Evolutionary conservation across 2,113 vertebrate species (phyloP).

Genomic region (Smithornis capensis): DNA sequence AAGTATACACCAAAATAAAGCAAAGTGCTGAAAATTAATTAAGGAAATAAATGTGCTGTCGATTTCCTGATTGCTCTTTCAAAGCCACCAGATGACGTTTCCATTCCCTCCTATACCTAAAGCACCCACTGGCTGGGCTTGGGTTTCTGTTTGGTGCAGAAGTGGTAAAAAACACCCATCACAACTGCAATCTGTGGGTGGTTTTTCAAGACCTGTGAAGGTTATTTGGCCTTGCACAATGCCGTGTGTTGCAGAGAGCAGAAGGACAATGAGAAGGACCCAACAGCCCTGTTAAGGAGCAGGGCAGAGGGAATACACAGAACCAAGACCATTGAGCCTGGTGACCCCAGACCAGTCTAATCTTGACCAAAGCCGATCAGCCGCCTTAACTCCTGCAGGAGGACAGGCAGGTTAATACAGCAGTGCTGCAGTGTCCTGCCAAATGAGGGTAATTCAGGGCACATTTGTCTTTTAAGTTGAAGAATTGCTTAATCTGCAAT

Average conservation of each 20-base stretch:
- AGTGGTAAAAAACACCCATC: background rate
- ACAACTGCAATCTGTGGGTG: background rate
- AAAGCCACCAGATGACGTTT: background rate
- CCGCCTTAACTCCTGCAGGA: fast-evolving
- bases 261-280: background rate
- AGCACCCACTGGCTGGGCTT: background rate
- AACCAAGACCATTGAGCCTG: fast-evolving
- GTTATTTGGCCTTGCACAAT: fast-evolving
- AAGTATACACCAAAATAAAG: background rate
- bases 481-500: background rate
- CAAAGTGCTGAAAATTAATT: background rate
- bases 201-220: background rate
- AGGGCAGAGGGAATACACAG: background rate
- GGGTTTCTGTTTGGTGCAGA: background rate
- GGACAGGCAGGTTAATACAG: background rate
- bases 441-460: background rate
- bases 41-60: background rate
- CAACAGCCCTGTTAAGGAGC: background rate
- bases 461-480: background rate
- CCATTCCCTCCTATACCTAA: background rate
- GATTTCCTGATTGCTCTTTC: background rate
- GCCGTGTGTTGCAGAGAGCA: background rate
- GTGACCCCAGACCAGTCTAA: background rate
- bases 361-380: background rate
- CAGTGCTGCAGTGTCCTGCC: background rate